Base-by-base conservation (phyloP, 2,797 vertebrate species). In the Ctenopoma kingsleyae region DNA sequence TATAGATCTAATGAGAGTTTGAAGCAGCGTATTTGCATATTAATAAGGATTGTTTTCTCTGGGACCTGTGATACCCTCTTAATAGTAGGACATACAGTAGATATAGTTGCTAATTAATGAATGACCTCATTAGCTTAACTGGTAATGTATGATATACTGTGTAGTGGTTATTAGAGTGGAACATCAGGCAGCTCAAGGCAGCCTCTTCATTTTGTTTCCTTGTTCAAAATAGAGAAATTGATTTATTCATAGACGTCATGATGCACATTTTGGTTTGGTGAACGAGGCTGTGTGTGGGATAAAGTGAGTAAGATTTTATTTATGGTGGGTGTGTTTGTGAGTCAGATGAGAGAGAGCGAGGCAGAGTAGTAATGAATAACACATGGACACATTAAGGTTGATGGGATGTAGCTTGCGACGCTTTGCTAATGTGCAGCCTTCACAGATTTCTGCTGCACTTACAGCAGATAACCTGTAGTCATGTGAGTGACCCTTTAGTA, bases 361-460 rank as follows among this genome's bases (percentile, higher is more conserved):
- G 49, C 61, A 54, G 63, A 55, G 72, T 59, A 49, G 62, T 72
- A 65, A 82, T 71, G 76, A 81, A 57, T 71, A 83, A 67, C 83
- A 86, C 80, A 68, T 65, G 52, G 80, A 86, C 81, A 85, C 81
- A 72, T 72, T 83, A 83, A 71, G 76, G 74, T 78, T 73, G 83
- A 80, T 71, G 81, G 62, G 83, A 77, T 67, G 76, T 43, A 70
- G 78, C 64, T 43, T 47, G 67, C 23, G 67, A 68, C 46, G 76
- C 58, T 49, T 46, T 5, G 15, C 67, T 71, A 73, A 74, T 74
- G 75, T 82, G 83, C 75, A 79, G 76, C 80, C 78, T 88, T 91
- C 74, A 84, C 85, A 88, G 82, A 66, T 88, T 88, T 79, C 64
- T 69, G 74, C 72, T 32, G 63, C 36, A 8, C 71, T 71, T 65